Conservation (phyloP, 1,140 invertebrate species). For the Lepidostoma basale region DNA sequence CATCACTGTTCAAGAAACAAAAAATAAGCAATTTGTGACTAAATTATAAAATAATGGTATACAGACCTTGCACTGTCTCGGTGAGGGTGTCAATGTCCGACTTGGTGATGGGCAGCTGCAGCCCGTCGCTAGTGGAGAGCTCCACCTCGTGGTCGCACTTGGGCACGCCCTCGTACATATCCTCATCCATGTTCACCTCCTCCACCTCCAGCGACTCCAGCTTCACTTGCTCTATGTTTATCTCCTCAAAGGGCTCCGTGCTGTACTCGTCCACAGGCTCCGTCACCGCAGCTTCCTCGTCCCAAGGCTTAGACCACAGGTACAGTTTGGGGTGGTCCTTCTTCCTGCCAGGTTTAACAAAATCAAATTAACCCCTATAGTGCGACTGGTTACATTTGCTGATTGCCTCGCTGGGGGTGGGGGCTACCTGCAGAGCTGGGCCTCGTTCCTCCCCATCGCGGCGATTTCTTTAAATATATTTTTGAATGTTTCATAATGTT, state of each 20-base stretch:
- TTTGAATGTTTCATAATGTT: no score
- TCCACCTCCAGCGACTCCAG: slow-evolving; percentile 23
- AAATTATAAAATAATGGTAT: no score
- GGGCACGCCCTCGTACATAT: slow-evolving; percentile 28
- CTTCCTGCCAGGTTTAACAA: slow-evolving; percentile 58
- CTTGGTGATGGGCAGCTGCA: slow-evolving; percentile 55
- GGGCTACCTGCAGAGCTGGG: no score
- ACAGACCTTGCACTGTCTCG: slow-evolving; percentile 53
- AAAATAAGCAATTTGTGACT: no score
- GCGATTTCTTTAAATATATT: no score
- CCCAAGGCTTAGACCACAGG: slow-evolving; percentile 85
- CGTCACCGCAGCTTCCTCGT: slow-evolving; percentile 59
- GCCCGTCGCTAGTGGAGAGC: slow-evolving; percentile 32
- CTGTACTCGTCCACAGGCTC: neutral
- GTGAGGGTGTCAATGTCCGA: slow-evolving; percentile 53
- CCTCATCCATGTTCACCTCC: slow-evolving; percentile 38
- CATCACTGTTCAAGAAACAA: no score
- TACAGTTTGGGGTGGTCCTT: slow-evolving; percentile 85
- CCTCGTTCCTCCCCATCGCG: no score
- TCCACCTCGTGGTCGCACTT: slow-evolving; percentile 34
- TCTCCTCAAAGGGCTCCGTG: neutral
- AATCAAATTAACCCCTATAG: no score
- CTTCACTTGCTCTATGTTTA: slow-evolving; percentile 16
- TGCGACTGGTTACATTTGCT: no score
- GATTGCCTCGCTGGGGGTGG: no score